A percentile compares a stretch with the other conserved stretches of the same genome.
These are phyloP conservation scores for Lycopodina hypogea DNA, from an alignment of 37 sponge, comb jelly and placozoan genomes.

Conservation along the genomic window DNA sequence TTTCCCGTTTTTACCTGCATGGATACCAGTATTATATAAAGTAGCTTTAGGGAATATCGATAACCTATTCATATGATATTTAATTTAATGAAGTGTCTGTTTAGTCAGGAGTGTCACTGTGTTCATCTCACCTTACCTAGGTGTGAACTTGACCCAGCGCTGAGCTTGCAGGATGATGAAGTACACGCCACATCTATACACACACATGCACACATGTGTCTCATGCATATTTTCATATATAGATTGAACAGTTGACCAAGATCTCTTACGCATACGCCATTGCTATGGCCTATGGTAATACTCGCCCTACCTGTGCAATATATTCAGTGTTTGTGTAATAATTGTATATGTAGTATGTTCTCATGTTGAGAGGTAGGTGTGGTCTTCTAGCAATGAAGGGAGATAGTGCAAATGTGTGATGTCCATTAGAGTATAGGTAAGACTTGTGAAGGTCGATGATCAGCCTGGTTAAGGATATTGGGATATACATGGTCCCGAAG, in stretches of 20 bases:
- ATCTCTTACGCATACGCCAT: conserved; percentile 10
- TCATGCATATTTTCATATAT: conserved; percentile 4
- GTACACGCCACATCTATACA: neutral
- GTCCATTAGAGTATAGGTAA: too few species aligned
- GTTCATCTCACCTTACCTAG: conserved; percentile 22
- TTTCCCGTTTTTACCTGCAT: too few species aligned
- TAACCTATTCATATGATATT: neutral
- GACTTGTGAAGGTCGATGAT: too few species aligned
- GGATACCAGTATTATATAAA: too few species aligned
- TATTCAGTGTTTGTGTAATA: too few species aligned
- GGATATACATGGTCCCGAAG: too few species aligned
- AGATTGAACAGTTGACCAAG: neutral
- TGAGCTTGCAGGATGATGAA: conserved; percentile 3
- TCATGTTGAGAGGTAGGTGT: too few species aligned
- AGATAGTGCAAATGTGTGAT: too few species aligned
- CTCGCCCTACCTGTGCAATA: neutral
- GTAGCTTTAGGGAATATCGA: too few species aligned
- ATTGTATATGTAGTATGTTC: too few species aligned
- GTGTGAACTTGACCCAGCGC: conserved; percentile 21
- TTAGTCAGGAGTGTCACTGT: neutral
- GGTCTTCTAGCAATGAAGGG: too few species aligned
- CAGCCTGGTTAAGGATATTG: too few species aligned
- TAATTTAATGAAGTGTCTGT: neutral
- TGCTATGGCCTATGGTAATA: conserved; percentile 19
- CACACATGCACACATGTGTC: conserved; percentile 9